Evolutionary conservation across 2,888 invertebrate genomes (phyloP).

Genomic region (Cryptops parisi): DNA sequence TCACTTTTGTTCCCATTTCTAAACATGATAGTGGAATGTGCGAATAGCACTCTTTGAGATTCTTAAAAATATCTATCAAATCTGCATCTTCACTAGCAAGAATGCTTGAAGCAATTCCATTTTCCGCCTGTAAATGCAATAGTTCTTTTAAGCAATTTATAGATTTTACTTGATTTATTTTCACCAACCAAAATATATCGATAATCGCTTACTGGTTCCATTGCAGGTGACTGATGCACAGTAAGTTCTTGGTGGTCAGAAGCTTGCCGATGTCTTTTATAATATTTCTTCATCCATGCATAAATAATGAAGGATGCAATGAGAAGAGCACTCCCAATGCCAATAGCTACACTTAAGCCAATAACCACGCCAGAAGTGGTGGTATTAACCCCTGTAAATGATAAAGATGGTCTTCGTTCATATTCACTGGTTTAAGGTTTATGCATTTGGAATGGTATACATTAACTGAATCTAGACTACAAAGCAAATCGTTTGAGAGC

Average conservation of each 20-base stretch:
- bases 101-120: conserved; percentile 24
- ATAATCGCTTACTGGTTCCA: conserved; percentile 46
- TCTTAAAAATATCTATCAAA: conserved; percentile 50
- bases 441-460: too few relatives aligned
- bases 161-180: neutral
- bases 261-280: conserved; percentile 31
- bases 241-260: conserved; percentile 53
- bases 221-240: conserved; percentile 45
- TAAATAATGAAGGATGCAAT: conserved; percentile 47
- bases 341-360: conserved; percentile 49
- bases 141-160: too few relatives aligned
- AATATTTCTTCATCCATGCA: conserved; percentile 40
- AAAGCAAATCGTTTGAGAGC: too few relatives aligned
- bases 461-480: too few relatives aligned
- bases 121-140: too few relatives aligned
- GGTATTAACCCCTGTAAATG: conserved; percentile 6
- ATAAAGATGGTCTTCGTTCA: too few relatives aligned
- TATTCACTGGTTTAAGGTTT: too few relatives aligned
- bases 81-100: conserved; percentile 21
- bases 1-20: conserved; percentile 50
- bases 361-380: conserved; percentile 25
- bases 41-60: conserved; percentile 58
- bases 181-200: neutral
- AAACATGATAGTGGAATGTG: conserved; percentile 54
- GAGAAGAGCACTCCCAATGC: conserved; percentile 49